Percentiles rank a stretch among this genome's conserved stretches.
These are phyloP conservation scores for Brachionus rotundiformis DNA, from an alignment of 1,140 invertebrate species.

Conservation along the genomic window DNA sequence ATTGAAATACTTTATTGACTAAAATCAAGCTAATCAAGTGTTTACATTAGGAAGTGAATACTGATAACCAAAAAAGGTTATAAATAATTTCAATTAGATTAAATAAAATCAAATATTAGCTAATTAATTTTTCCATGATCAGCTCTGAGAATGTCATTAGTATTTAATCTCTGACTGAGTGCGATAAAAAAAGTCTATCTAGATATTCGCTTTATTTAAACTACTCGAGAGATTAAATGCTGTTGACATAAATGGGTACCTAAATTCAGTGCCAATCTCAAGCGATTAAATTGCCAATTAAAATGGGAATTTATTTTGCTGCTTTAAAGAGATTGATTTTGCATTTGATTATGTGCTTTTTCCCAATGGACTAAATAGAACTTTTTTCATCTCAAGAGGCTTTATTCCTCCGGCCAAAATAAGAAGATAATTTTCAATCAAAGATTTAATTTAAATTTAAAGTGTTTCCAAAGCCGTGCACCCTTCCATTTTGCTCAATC, in stretches of 20 bases:
- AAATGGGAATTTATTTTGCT: neutral
- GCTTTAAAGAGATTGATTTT: neutral
- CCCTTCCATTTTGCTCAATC: neutral
- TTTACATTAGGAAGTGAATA: neutral
- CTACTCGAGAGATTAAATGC: too few species aligned
- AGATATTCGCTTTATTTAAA: too few species aligned
- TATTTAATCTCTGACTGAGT: neutral
- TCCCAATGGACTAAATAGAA: neutral
- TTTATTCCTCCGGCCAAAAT: neutral
- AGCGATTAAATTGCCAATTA: neutral
- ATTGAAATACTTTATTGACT: neutral
- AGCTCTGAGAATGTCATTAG: neutral
- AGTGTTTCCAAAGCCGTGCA: neutral
- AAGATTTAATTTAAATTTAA: neutral
- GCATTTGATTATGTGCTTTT: neutral
- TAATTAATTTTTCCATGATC: neutral
- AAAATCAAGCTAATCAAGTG: neutral
- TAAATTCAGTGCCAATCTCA: neutral
- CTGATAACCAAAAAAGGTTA: neutral
- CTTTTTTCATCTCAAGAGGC: neutral
- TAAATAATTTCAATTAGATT: neutral
- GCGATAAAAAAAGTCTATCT: neutral
- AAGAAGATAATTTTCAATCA: neutral
- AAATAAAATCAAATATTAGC: neutral
- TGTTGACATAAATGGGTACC: too few species aligned